These are phyloP conservation scores for Microcebus tavaratra DNA, from an alignment of 2,113 vertebrate genomes.

Conservation along the genomic window DNA sequence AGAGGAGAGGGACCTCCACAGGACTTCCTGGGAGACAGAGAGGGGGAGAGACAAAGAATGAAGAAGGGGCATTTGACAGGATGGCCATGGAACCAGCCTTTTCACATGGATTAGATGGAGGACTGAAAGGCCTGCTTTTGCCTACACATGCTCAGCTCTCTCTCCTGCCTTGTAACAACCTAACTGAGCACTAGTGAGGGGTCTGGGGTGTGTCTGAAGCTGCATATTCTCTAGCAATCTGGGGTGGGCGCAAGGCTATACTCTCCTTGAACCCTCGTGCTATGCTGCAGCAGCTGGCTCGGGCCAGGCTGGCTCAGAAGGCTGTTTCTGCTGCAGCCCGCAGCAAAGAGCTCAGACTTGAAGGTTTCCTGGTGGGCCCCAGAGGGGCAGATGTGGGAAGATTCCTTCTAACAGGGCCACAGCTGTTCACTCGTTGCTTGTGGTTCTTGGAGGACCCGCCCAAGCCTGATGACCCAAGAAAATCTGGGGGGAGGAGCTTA, in stretches of 20 bases:
- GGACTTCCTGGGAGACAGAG: background rate
- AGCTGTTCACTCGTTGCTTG: background rate
- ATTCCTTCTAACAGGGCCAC: background rate
- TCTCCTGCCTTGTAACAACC: background rate
- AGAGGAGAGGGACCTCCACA: background rate
- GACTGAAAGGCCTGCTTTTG: background rate
- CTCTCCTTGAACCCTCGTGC: background rate
- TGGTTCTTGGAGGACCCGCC: background rate
- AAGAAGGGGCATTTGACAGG: background rate
- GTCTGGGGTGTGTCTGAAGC: background rate
- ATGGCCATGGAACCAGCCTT: background rate
- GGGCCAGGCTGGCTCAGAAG: background rate
- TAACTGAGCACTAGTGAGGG: background rate
- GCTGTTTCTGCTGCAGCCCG: background rate
- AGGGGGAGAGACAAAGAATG: background rate
- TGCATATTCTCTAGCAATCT: too few species aligned
- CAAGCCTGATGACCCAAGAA: background rate
- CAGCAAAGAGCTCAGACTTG: background rate
- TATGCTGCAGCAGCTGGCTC: background rate
- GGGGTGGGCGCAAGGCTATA: background rate
- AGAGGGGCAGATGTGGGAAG: background rate
- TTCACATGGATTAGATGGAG: background rate
- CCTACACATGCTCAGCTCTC: background rate
- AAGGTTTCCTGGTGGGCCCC: background rate
- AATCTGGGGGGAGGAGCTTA: background rate